Evolutionary conservation across 2,888 invertebrate genomes (phyloP), one percentile per base, ranked within the genome.

Genomic region (Microctonus brassicae): DNA sequence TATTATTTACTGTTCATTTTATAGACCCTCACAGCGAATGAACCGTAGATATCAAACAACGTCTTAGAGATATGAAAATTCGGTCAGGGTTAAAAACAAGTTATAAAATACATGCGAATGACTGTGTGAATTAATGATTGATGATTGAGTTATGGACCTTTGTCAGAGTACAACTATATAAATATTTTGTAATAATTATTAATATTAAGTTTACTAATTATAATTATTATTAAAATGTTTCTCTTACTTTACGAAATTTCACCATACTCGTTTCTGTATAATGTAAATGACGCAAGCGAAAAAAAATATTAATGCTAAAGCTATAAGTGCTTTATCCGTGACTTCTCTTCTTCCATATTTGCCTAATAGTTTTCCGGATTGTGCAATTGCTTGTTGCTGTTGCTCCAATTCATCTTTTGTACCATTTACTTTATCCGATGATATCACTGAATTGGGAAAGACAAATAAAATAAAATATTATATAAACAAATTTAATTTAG

Each of bases 261-360:
- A 95, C 88, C 96, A 95, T 76, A 96, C 86, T 82, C 98, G 90
- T 86, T 97, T 97, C 84, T 97, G 96, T 62, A 98, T 91, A 81
- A 98, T 96, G 84, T 98, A 98, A 80, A 97, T 89, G 58, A 97
- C 97, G 79, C 97, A 97, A 13, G 95, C 95, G 78, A 96, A 89
- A 86, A 97, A 97, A 88, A 97, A 95, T 4, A 93, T 90, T 87
- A 97, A 94, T 72, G 96, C 96, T 83, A 97, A 93, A 79, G 94
- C 92, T 84, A 97, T 91, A 9, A 99, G 90, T 70, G 97, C 92
- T 90, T 97, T 98, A 86, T 99, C 98, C 0, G 98, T 99, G 76
- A 97, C 94, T 89, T 99, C 98, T 42, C 98, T 90, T 67, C 98
- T 90, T 2, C 96, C 96, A 85, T 98, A 98, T 88, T 98, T 99